Evolutionary conservation across 37 sponge, comb jelly and placozoan species (phyloP), one percentile per base, ranked within the genome.

Genomic region (Trichoplax adhaerens): DNA sequence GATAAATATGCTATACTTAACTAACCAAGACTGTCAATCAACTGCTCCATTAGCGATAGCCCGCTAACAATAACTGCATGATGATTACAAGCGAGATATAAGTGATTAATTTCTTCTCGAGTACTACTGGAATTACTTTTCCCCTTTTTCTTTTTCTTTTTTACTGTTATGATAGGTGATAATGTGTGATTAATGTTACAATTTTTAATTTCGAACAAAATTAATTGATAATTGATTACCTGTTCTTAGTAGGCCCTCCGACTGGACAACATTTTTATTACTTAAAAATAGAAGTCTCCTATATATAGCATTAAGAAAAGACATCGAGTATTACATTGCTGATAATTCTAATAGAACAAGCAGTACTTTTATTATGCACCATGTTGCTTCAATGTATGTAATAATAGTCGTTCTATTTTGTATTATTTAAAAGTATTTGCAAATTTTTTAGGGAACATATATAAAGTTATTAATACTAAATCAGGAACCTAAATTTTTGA

Each of bases 271-370:
- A 48, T 70, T 65, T 3, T 81, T 81, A 4, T 68, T 64, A 8
- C 49, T 66, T 3, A 80, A 62, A 60, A 90, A 90, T 8, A 90
- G 75, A 10, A 90, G 82, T 66, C 91, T 70, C 61, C 91, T 54
- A 49, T 77, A 64, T 29, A 29, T 29, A 29, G 29, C 29, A 29
- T 29, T 29, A 29, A 29, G 29, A 29, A 29, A 29, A 29, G 29
- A 29, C 29, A 29, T 29, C 29, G 29, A 29, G 29, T 29, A 29
- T 29, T 29, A 29, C 29, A 29, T 29, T 29, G 29, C 29, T 29
- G 29, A 29, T 29, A 29, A 29, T 29, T 29, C 29, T 29, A 29
- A 29, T 29, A 29, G 29, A 29, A 29, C 29, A 29, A 29, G 29
- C 29, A 29, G 29, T 29, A 29, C 29, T 29, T 29, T 29, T 29